Base-by-base conservation (phyloP, 2,113 vertebrate species). In the Catharus minimus region DNA sequence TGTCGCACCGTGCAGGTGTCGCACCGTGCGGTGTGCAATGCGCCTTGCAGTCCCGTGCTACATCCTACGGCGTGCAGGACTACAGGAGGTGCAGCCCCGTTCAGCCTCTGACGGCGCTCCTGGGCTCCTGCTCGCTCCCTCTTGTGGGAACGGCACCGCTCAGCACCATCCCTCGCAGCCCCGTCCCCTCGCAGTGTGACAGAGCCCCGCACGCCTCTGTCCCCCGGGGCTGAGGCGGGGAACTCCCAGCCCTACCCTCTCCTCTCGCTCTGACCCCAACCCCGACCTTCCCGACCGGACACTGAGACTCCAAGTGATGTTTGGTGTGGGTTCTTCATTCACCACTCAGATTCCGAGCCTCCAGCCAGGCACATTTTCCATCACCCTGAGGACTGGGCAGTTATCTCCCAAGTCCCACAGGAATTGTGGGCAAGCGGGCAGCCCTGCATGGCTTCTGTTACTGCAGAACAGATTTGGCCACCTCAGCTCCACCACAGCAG, bases 351-450 rank as follows among this genome's bases (percentile, higher is more conserved):
- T 82, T 82, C 30, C 12, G 8, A 82, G 49, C 30, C 71, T 55
- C 32, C 50, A 14, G 28, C 7, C 8, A 2, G 38, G 11, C 33
- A 15, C 16, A 0, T 56, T 86, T 74, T 32, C 71, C 53, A 13
- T 14, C 9, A 0, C 44, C 30, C 11, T 12, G 1, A 64, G 69
- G 12, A 24, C 11, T 2, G 33, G 11, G 44, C 13, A 26, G 43
- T 32, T 27, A 10, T 61, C 26, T 38, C 13, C 39, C 4, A 7
- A 23, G 9, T 4, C 17, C 32, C 7, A 0, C 12, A 6, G 28
- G 39, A 21, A 15, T 11, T 27, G 6, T 0, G 1, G 26, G 7
- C 41, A 10, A 39, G 17, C 0, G 0, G 23, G 4, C 58, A 56
- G 43, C 30, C 30, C 26, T 5, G 39, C 15, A 3, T 7, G 2